phyloP scores from a whole-genome alignment of 2,113 vertebrate genomes.

The Microtus ochrogaster region DNA sequence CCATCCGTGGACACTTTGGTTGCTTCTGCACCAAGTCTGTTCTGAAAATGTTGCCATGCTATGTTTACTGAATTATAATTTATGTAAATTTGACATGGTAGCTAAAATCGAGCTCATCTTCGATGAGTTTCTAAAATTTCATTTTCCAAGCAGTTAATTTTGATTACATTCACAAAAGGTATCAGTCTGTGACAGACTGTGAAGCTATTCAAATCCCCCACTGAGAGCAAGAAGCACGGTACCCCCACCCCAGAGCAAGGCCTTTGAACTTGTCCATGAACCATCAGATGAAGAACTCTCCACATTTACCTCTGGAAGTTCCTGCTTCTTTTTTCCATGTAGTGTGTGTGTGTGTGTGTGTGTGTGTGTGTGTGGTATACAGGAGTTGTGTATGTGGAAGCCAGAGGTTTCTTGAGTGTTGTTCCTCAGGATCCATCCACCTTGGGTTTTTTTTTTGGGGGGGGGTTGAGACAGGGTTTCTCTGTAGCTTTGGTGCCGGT shows the following conservation, averaged over 20 bases:
- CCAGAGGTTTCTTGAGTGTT: not conserved
- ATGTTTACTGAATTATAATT: not conserved
- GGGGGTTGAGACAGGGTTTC: no score
- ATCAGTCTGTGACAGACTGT: slow-evolving; percentile 27
- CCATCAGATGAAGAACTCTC: not conserved
- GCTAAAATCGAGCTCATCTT: slow-evolving; percentile 23
- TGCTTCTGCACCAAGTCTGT: not conserved
- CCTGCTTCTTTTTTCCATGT: not conserved
- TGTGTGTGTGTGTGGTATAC: not conserved
- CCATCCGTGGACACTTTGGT: not conserved
- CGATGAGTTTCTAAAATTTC: slow-evolving; percentile 31
- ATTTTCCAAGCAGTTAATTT: slow-evolving; percentile 48
- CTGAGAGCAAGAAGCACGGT: not conserved
- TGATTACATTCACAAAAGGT: not conserved
- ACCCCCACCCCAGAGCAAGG: not conserved
- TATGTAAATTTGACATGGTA: not conserved
- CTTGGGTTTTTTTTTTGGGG: no score
- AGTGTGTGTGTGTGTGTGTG: not conserved
- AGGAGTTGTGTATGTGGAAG: no score
- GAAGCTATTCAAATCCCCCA: not conserved
- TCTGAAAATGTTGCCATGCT: not conserved
- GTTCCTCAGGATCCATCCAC: not conserved
- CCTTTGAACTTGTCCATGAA: not conserved
- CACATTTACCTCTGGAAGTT: not conserved
- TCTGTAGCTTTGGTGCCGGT: no score